Evolutionary conservation across 2,888 invertebrate species (phyloP), one percentile per base, ranked within the genome.

Genomic region (Cheilosia vulpina): DNA sequence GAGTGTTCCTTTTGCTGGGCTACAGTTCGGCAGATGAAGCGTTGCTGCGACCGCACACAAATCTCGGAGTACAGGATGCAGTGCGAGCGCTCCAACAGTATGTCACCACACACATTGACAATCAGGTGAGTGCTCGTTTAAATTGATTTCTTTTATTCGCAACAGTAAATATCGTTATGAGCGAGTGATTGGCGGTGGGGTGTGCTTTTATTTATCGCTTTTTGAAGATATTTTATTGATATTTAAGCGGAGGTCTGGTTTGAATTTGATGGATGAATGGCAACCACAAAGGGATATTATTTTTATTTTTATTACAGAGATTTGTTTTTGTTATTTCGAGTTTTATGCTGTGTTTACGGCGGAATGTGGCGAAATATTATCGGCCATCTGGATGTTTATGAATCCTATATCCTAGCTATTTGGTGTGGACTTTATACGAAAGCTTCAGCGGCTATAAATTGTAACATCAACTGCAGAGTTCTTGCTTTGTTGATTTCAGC

Each of bases 21-120:
- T 98, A 97, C 93, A 97, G 97, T 89, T 95, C 97, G 80, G 95
- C 96, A n/a, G 97, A 98, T 91, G 97, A 98, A 92, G 94, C 95
- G 0, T 93, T 97, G 76, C 93, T 97, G 88, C 94, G 96, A 88
- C 96, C 96, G 43, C 96, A 97, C 91, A 97, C 97, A 3, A 96
- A 96, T 78, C 94, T 97, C 71, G 96, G 96, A 7, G 96, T 97
- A 63, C 96, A 96, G 90, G 97, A 97, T 92, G 96, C 97, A 60
- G 96, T 97, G 38, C 94, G 96, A 88, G 95, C 96, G 13, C 93
- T 97, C 87, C 97, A 97, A 91, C 95, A 95, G 89, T 96, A 97
- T 90, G 94, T 97, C 90, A 93, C 94, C 87, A 94, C 94, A 69
- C 95, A 96, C 89, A 94, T 95, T 88, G 94, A 94, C 89, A 96